phyloP scores from a whole-genome alignment of 2,113 vertebrate species.

The Rhadina sibilatrix region DNA sequence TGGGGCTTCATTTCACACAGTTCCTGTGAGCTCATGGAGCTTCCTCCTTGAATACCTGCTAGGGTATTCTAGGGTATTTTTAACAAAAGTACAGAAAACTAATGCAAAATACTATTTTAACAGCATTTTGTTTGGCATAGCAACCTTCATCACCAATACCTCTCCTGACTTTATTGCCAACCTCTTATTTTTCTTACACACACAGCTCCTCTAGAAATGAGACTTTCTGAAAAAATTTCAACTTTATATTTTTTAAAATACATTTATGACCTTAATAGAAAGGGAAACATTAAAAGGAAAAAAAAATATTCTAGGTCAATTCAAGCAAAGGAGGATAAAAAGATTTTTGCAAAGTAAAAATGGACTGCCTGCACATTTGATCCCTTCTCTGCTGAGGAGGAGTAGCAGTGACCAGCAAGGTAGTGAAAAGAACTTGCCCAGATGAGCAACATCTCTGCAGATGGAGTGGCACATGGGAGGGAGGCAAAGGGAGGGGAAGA shows the following conservation, averaged over 20 bases:
- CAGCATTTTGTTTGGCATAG: neutral
- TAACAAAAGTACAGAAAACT: neutral
- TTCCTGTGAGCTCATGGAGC: neutral
- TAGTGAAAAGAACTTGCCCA: neutral
- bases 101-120: neutral
- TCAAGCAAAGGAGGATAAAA: neutral
- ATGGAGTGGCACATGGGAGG: rapidly evolving
- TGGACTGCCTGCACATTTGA: neutral
- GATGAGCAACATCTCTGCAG: neutral
- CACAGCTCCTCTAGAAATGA: neutral
- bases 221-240: neutral
- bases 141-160: neutral
- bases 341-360: neutral
- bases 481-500: neutral
- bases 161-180: neutral
- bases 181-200: neutral
- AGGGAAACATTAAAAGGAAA: neutral
- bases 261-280: neutral
- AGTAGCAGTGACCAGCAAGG: neutral
- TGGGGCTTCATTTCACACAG: neutral
- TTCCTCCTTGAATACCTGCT: neutral
- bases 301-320: neutral
- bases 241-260: rapidly evolving
- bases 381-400: neutral
- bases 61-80: neutral